Evolutionary conservation across 2,113 vertebrate genomes (phyloP), one percentile per base, ranked within the genome.

Genomic region (Podarcis muralis): DNA sequence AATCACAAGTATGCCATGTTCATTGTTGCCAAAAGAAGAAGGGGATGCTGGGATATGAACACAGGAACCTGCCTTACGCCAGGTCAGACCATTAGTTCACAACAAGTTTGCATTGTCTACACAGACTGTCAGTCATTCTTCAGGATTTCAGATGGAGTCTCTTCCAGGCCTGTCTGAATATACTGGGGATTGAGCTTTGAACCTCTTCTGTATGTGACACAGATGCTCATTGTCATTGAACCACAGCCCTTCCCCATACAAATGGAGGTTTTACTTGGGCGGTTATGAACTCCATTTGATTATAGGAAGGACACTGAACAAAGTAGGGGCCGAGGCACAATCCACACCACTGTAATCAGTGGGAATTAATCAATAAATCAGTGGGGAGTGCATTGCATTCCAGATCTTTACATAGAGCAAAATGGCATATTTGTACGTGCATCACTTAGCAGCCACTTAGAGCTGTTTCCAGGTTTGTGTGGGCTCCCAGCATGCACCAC

Each of bases 221-320:
- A 62, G 59, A 62, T 5, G 18, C 59, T 62, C 59, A 11, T 53
- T 62, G 59, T 20, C 59, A 62, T 20, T 62, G 59, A 62, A 18
- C 18, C 18, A 20, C 18, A 62, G 59, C 59, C 59, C 59, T 62
- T 62, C 59, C 18, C 3, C 59, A 76, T 91, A 92, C 86, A 83
- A 62, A 25, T 65, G 23, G 37, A 82, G 22, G 6, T 27, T 82
- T 68, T 68, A 25, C 65, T 5, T 7, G 25, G 6, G 18, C 1
- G 9, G 12, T 65, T 74, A 57, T 57, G 72, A 35, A 74, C 27
- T 74, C 57, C 57, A 6, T 85, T 72, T 89, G 0, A 0, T 27
- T 92, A 84, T 2, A 0, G 40, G 84, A 90, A 72, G 27, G 11
- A 22, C 59, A 75, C 87, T 22, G 86, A 93, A 92, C n/a, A 9